Base-by-base conservation (phyloP, 2,888 invertebrate species). In the Rugalucina vietnamica region DNA sequence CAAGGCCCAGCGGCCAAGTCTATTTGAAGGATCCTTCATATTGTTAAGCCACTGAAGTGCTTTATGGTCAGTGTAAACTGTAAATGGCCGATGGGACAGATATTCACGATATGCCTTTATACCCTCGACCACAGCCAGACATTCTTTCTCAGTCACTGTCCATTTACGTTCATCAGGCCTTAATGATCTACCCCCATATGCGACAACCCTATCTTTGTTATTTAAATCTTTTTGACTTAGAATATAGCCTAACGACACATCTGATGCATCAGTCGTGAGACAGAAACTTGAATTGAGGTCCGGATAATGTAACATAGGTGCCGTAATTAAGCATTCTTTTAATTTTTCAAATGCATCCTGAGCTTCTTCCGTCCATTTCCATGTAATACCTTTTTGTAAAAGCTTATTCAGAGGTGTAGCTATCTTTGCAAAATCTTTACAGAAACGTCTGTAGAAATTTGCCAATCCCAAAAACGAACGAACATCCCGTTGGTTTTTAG, bases 401-500 rank as follows among this genome's bases (percentile, higher is more conserved):
- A 89, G 43, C n/a, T 72, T 65, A 69, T 86, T 82, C 3, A 89
- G 37, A n/a, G 90, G 85, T 36, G 72, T 24, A n/a, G 85, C 86
- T 24, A 84, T 80, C 21, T 78, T 69, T 36, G 86, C 72, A 77
- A 80, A 88, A 18, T 78, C 71, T 36, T 74, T 37, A 34, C 84
- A 80, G 78, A 88, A 88, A n/a, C 65, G 71, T 34, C 88, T 81
- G 36, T 89, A 88, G 43, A 84, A 87, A 32, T 85, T 82, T n/a
- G 79, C 74, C 21, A 85, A 72, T 0, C 89, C 85, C 14, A 90
- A 43, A 29, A 87, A 81, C 39, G 81, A 79, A 54, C 87, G 57
- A 0, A 84, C 74, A 24, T 79, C 34, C n/a, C 39, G 54, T 12
- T 57, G 39, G n/a, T 2, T 76, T 29, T 27, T 34, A 0, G 78